Percentiles rank a stretch among this genome's conserved stretches.
These are phyloP conservation scores for Ammodytes dubius DNA, from an alignment of 2,113 vertebrate genomes.

Conservation along the genomic window DNA sequence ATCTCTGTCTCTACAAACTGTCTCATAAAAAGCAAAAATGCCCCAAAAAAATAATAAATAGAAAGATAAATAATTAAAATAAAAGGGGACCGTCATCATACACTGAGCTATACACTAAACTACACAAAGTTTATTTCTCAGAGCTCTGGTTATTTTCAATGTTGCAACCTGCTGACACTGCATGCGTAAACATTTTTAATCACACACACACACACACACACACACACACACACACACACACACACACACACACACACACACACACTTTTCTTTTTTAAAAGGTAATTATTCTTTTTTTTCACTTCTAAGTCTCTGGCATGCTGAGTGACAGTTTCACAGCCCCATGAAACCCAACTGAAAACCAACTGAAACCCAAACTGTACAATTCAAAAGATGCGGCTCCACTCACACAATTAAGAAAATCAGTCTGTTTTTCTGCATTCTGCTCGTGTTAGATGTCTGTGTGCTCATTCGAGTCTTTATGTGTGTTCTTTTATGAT, in stretches of 20 bases:
- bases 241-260: too few species aligned
- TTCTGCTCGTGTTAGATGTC: slow-evolving; percentile 22
- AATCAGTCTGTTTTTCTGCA: slow-evolving; percentile 26
- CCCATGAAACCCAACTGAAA: slow-evolving; percentile 40
- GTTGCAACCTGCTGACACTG: slow-evolving; percentile 22
- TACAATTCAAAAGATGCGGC: slow-evolving; percentile 28
- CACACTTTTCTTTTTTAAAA: slow-evolving; percentile 1
- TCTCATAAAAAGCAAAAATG: too few species aligned
- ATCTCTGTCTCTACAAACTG: too few species aligned
- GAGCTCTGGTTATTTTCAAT: not conserved
- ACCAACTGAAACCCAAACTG: not conserved
- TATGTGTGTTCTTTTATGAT: slow-evolving; percentile 59
- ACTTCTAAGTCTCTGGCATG: slow-evolving; percentile 5
- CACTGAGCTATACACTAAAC: not conserved
- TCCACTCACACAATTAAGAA: not conserved
- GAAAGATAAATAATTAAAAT: too few species aligned
- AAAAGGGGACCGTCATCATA: not conserved
- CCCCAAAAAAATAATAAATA: too few species aligned
- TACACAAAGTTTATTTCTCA: slow-evolving; percentile 22
- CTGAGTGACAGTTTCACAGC: slow-evolving; percentile 29
- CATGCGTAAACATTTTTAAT: slow-evolving; percentile 12
- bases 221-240: too few species aligned
- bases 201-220: too few species aligned
- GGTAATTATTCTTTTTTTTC: slow-evolving; percentile 1
- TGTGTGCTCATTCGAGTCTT: slow-evolving; percentile 45